A percentile compares a stretch with the other conserved stretches of the same genome.
Evolutionary conservation across 2,888 invertebrate genomes (phyloP).

Genomic region (Trissoscelio sp.): DNA sequence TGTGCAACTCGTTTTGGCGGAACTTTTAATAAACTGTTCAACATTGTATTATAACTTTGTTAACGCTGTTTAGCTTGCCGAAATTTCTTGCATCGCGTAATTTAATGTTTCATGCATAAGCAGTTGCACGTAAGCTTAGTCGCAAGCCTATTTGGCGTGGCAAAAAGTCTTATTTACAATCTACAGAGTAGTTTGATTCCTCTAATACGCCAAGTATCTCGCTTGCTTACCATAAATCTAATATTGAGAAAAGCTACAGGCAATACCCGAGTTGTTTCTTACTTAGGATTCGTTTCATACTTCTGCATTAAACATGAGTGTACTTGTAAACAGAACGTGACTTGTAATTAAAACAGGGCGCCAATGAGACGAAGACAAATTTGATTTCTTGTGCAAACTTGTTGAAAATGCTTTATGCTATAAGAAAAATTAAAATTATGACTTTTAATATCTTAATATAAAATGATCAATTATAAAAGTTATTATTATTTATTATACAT

Average conservation of each 20-base stretch:
- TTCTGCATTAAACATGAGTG: conserved; percentile 39
- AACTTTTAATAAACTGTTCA: conserved; percentile 16
- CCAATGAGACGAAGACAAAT: conserved; percentile 2
- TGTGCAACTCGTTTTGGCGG: background rate
- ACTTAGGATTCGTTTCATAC: background rate
- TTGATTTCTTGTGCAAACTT: background rate
- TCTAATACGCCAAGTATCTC: conserved; percentile 16
- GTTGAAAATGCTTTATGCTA: no score
- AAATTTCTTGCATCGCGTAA: background rate
- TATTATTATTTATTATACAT: no score
- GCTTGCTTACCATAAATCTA: conserved; percentile 43
- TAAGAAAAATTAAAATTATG: no score
- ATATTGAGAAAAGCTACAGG: conserved; percentile 27
- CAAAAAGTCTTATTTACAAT: conserved; percentile 22
- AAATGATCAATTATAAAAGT: no score
- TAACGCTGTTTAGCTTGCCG: background rate
- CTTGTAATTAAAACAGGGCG: conserved; percentile 38
- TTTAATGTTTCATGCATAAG: background rate
- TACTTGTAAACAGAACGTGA: conserved; percentile 16
- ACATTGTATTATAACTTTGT: background rate
- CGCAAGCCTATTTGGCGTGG: background rate
- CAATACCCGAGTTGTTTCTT: conserved; percentile 16
- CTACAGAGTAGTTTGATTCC: conserved; percentile 1
- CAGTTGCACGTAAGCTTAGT: background rate
- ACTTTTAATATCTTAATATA: no score